A percentile compares a stretch with the other conserved stretches of the same genome.
Evolutionary conservation across 2,113 vertebrate species (phyloP).

Genomic region (Rhynchomys soricoides): DNA sequence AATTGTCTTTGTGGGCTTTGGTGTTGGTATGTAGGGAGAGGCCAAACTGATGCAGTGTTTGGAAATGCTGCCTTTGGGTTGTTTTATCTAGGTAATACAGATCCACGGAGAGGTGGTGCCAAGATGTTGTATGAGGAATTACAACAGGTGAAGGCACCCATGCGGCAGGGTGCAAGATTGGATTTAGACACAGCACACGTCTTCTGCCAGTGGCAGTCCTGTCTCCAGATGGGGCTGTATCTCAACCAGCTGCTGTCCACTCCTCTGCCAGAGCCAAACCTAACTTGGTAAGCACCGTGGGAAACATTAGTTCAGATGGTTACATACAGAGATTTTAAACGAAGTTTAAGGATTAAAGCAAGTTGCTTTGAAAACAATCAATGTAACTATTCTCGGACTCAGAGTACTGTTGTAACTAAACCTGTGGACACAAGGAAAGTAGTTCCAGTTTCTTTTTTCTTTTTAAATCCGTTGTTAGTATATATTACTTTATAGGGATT

Average conservation of each 20-base stretch:
- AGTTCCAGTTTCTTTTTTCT: neutral
- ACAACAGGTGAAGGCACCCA: conserved; percentile 81
- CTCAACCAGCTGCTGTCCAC: conserved; percentile 92
- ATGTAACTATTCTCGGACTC: neutral
- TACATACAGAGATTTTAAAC: conserved; percentile 9
- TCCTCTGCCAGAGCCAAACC: conserved; percentile 89
- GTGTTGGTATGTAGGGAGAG: neutral
- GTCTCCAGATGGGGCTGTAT: conserved; percentile 90
- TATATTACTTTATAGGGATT: neutral
- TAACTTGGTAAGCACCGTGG: conserved; percentile 87
- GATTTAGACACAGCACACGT: conserved; percentile 89
- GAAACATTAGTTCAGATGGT: conserved; percentile 29
- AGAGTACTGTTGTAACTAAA: neutral
- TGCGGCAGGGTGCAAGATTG: conserved; percentile 71
- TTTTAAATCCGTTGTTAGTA: no score
- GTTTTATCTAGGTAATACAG: conserved; percentile 63
- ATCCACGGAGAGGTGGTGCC: conserved; percentile 37
- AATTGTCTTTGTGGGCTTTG: neutral
- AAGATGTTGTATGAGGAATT: conserved; percentile 72
- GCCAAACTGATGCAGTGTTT: neutral
- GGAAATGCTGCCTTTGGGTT: conserved; percentile 33
- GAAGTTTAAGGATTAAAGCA: neutral
- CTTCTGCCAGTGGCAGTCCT: conserved; percentile 97
- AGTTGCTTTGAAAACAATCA: neutral
- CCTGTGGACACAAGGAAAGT: neutral